Evolutionary conservation across 2,888 invertebrate species (phyloP).

Genomic region (Flexamia atlantica): DNA sequence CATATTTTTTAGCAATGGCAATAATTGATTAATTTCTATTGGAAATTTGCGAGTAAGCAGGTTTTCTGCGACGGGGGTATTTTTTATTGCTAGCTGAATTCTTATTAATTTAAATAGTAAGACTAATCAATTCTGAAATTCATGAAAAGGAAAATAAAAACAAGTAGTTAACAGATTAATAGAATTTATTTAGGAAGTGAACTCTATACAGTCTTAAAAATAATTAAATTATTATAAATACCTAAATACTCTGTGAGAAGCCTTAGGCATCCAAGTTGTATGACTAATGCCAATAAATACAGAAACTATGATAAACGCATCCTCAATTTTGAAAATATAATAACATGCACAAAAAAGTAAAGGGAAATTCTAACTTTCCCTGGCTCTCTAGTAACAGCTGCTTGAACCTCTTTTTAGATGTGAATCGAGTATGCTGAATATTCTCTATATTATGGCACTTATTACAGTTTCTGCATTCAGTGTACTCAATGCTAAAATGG

Average conservation of each 20-base stretch:
- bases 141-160: neutral
- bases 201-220: conserved; percentile 20
- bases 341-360: neutral
- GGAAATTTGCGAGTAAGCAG: too few species aligned
- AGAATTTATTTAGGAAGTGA: conserved; percentile 17
- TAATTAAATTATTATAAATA: neutral
- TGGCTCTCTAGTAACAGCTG: neutral
- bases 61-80: too few species aligned
- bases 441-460: neutral
- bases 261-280: neutral
- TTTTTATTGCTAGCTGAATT: too few species aligned
- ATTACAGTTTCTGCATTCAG: neutral
- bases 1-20: too few species aligned
- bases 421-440: neutral
- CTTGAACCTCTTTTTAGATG: neutral
- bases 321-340: too few species aligned
- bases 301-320: too few species aligned
- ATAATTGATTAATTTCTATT: too few species aligned
- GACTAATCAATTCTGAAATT: too few species aligned
- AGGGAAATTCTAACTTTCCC: neutral
- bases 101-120: too few species aligned
- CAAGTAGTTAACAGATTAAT: neutral
- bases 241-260: neutral
- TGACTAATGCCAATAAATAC: too few species aligned
- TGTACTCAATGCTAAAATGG: too few species aligned